Evolutionary conservation across 2,888 invertebrate species (phyloP), one percentile per base, ranked within the genome.

Genomic region (Idaea straminata): DNA sequence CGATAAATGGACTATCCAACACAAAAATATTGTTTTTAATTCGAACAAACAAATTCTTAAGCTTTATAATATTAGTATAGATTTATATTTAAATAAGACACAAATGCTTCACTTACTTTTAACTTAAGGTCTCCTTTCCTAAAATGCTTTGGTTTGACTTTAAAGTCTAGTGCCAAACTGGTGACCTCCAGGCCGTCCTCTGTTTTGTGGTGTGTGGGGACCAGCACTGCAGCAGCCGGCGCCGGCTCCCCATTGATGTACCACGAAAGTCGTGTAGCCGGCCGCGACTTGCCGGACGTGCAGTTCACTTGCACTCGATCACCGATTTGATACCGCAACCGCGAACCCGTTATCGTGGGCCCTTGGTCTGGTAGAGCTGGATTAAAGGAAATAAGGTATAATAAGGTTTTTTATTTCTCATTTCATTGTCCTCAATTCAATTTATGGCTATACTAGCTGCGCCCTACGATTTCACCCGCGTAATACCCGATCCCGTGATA

Each of bases 161-260:
- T 95, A 87, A 97, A 97, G 88, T 97, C 96, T 71, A 97, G 94
- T 36, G 95, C 96, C 61, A 97, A 89, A 66, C 95, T 95, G 34
- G 96, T 95, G 69, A 96, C 96, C 86, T 97, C 96, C 69, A 97
- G 92, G n/a, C 96, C 95, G 61, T 94, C 93, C 61, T 94, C 94
- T 59, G 92, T 87, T 66, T 89, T 87, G 72, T 91, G 86, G 68
- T 92, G 88, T 61, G 89, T 88, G 0, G 94, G 93, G 6, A 94
- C 87, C 3, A 89, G 82, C 67, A 95, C 82, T 5, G 94, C 89
- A 5, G 83, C 80, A 3, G 93, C 76, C 47, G 95, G 94, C 47
- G 95, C 95, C 75, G 95, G 96, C 83, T 97, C 96, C 35, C 96
- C 97, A 88, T 97, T 97, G 88, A 97, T 96, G 93, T 96, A 96